Percentiles rank a stretch among this genome's conserved stretches.
Evolutionary conservation across 2,888 invertebrate genomes (phyloP).

Genomic region (Eupithecia centaureata): DNA sequence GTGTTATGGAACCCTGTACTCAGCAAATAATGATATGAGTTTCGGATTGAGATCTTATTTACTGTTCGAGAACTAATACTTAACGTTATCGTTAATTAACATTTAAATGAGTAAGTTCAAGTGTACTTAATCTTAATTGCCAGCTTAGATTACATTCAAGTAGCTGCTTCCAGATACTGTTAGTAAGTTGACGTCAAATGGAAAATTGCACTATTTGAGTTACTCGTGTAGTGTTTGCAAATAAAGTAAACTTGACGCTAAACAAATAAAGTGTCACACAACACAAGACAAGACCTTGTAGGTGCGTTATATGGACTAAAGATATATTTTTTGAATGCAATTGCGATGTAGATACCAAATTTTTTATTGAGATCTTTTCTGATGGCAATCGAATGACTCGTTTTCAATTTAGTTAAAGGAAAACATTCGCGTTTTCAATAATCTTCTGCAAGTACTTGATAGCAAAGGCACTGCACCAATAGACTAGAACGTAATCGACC

Average conservation of each 20-base stretch:
- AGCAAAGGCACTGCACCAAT: slow-evolving; percentile 3
- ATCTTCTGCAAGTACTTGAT: background rate
- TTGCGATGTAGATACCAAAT: background rate
- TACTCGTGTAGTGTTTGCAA: slow-evolving; percentile 2
- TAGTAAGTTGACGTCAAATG: slow-evolving; percentile 8
- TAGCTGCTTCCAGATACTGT: slow-evolving; percentile 23
- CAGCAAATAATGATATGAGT: background rate
- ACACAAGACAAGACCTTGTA: background rate
- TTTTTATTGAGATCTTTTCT: background rate
- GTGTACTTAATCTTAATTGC: slow-evolving; percentile 25
- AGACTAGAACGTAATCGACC: slow-evolving; percentile 16
- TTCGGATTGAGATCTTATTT: slow-evolving; percentile 9
- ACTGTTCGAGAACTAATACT: slow-evolving; percentile 21
- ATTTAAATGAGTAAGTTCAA: slow-evolving; percentile 25
- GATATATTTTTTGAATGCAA: background rate
- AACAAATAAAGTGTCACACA: slow-evolving; percentile 6
- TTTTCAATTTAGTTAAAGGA: background rate
- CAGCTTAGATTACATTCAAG: slow-evolving; percentile 10
- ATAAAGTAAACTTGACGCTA: slow-evolving; percentile 8
- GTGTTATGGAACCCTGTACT: too few relatives aligned
- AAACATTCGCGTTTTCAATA: background rate
- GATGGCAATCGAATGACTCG: background rate
- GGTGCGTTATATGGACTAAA: background rate
- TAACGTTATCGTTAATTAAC: slow-evolving; percentile 27
- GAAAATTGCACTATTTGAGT: slow-evolving; percentile 20